Evolutionary conservation across 2,888 invertebrate species (phyloP), one percentile per base, ranked within the genome.

Genomic region (Hydroisotoma schaefferi): DNA sequence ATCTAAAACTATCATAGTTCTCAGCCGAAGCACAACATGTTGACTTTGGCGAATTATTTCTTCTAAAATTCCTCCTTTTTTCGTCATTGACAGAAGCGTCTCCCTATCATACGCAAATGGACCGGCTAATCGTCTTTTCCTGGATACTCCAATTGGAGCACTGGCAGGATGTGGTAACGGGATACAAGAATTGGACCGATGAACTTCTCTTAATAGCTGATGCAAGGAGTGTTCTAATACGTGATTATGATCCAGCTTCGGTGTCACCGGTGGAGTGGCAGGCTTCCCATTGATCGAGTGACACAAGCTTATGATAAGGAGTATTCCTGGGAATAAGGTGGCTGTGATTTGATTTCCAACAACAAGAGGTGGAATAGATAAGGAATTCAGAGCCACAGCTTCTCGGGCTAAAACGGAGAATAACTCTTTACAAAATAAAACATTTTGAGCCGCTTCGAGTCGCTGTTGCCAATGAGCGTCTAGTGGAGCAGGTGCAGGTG

Each of bases 331-430:
- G 68, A 95, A 82, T 5, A 90, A 85, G 23, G 94, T 94, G 2
- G 94, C 93, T 81, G 94, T 90, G 66, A 97, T 95, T 78, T 95
- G 94, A 78, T 95, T 95, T 48, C 94, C 94, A 40, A 95, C 93
- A 6, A 97, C 95, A 83, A 97, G 90, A 74, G 95, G 95, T 0
- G 95, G 95, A 75, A 95, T 93, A 0, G 90, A 88, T n/a, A 69
- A 33, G 0, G 93, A 90, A 74, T 93, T 90, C 2, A 94, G 78
- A 75, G 94, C 93, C 4, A 95, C 94, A 0, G 97, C 95, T 77
- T 97, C 97, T 55, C 93, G 87, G 0, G 95, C 95, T 56, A 97
- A 78, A 74, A 95, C 89, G 67, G 92, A 90, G 76, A 97, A 97
- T 29, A 97, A 78, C 77, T 97, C 97, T 78, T 95, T 95, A 76